Base-by-base conservation (phyloP, 2,113 vertebrate genomes). In the Rattus rattus region DNA sequence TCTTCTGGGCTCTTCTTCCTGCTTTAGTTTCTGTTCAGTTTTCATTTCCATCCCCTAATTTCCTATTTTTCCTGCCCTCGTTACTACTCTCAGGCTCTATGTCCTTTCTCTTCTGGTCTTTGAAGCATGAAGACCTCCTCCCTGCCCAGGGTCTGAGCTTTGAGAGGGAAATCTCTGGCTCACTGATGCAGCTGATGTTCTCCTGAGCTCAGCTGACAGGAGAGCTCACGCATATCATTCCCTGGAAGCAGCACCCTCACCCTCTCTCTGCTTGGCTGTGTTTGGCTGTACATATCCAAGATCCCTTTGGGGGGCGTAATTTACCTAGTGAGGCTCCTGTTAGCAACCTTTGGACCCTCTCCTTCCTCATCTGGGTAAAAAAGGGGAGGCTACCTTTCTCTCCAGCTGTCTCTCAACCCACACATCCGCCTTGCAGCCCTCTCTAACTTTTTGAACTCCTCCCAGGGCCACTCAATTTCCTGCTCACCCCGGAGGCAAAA, bases 21-120 rank as follows among this genome's bases (percentile, higher is more conserved):
- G 26, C 56, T 70, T 92, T 19, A 43, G 49, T 92, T 76, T 93
- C 33, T 26, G 28, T 70, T 92, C 19, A n/a, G 33, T 7, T 75
- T 92, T 92, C 5, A 54, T 90, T 93, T 85, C 43, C 84, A 5
- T 8, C 10, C 61, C 54, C 5, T 10, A 28, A 22, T 17, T 91
- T 30, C 22, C 72, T 14, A 0, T 73, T 84, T 19, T n/a, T 47
- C 22, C 94, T 20, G 56, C 4, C 10, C 5, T 87, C 3, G 1
- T 85, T 1, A 2, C 6, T 30, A 4, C 49, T 28, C 8, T 0
- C 1, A 0, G 19, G 19, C 3, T 2, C 1, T 5, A 10, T 2
- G 0, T 8, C 7, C 14, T 65, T 75, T 83, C 16, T 72, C 33
- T 75, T 72, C 39, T 56, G 63, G 28, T 69, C 39, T 77, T 54